A percentile compares a stretch with the other conserved stretches of the same genome.
Evolutionary conservation across 2,888 invertebrate species (phyloP).

Genomic region (Eristalis arbustorum): DNA sequence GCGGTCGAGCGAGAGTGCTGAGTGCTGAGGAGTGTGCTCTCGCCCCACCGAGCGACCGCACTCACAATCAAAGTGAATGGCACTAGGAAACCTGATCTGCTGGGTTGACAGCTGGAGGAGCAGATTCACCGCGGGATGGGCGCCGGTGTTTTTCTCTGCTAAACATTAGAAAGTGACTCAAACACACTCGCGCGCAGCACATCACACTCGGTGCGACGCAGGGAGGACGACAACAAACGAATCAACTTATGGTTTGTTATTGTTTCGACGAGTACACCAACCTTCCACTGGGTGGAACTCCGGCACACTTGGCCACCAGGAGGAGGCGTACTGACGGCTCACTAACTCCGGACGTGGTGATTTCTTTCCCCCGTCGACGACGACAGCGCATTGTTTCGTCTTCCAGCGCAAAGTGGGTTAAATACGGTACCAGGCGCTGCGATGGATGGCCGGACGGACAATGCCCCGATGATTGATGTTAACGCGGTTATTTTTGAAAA

Average conservation of each 20-base stretch:
- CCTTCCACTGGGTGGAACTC: not conserved
- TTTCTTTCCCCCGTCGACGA: not conserved
- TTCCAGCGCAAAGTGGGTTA: conserved; percentile 31
- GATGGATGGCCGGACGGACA: not conserved
- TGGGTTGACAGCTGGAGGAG: not conserved
- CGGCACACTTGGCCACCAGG: not conserved
- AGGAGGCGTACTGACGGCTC: not conserved
- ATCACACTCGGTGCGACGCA: not conserved
- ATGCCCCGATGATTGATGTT: not conserved
- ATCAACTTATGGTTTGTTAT: conserved; percentile 43
- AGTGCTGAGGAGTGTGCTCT: no score
- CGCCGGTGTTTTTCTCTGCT: conserved; percentile 25
- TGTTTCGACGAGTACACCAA: conserved; percentile 20
- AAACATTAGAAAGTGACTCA: conserved; percentile 67
- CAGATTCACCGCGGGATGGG: not conserved
- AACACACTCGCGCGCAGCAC: not conserved
- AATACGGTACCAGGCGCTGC: conserved; percentile 2
- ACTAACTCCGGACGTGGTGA: not conserved
- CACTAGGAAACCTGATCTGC: not conserved
- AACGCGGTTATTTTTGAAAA: not conserved
- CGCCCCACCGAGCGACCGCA: not conserved
- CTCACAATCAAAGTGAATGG: not conserved
- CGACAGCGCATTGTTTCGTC: conserved; percentile 26
- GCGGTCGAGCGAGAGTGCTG: not conserved
- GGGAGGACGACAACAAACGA: conserved; percentile 10